Percentiles rank a stretch among this genome's conserved stretches.
Conservation (phyloP, 2,113 vertebrate genomes). For the Leucoraja erinaceus region DNA sequence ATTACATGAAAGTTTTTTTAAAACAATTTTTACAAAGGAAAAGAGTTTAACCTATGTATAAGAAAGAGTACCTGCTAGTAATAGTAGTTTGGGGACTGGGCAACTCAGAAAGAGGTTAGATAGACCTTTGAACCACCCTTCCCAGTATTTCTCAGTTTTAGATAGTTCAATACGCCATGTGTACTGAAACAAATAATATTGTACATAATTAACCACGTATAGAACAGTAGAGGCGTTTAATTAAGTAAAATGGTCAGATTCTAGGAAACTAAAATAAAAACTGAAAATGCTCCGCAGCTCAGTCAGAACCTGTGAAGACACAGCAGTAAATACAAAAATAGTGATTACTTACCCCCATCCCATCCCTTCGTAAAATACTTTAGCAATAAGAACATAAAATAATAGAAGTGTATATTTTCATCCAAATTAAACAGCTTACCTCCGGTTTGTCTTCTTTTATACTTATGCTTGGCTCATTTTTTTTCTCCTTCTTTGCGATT, state of each 20-base stretch:
- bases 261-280: not conserved
- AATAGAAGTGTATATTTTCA: too few relatives aligned
- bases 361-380: too few relatives aligned
- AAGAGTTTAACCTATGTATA: not conserved
- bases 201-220: not conserved
- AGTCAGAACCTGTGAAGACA: not conserved
- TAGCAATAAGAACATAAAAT: too few relatives aligned
- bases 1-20: not conserved
- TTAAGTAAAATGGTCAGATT: not conserved
- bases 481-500: not conserved
- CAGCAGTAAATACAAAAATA: not conserved
- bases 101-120: constrained; percentile 91
- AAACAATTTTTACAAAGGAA: constrained; percentile 16
- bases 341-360: not conserved
- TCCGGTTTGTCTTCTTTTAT: not conserved
- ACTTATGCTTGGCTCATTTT: not conserved
- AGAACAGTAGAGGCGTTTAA: not conserved
- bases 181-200: constrained; percentile 53
- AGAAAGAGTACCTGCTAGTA: constrained; percentile 76
- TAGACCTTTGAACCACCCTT: constrained; percentile 92
- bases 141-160: constrained; percentile 97
- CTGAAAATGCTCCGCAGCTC: too few relatives aligned
- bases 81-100: constrained; percentile 81
- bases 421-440: not conserved
- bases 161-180: constrained; percentile 95